Base-by-base conservation (phyloP, 2,888 invertebrate species). In the Gandaritis pyraliata region DNA sequence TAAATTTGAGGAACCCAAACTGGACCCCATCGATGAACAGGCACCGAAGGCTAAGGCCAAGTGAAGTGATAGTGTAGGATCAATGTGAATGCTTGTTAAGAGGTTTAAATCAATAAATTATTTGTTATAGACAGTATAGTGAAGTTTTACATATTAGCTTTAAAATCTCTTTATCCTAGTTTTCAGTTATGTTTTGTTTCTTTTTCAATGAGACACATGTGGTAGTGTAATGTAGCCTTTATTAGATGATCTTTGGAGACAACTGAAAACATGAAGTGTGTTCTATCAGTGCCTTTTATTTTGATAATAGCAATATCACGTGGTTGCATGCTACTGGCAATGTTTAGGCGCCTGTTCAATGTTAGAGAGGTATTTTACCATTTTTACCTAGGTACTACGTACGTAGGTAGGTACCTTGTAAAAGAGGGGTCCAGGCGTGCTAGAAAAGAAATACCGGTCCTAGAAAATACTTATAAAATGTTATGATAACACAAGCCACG, bases 1-100 rank as follows among this genome's bases (percentile, higher is more conserved):
- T 82, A 95, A 95, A 79, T 98, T 98, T 76, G 92, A 93, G 23
- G 97, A 96, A 65, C 95, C 95, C 51, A 93, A 93, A 73, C 83
- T 96, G 68, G 96, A 95, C 84, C 94, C 95, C 70, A 95, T 96
- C 71, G 92, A 94, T 72, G 88, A 91, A 61, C 86, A 82, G 63
- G 79, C 80, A 1, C 45, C 74, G 1, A 69, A 71, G 0, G 72
- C 78, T 39, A 83, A 71, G 0, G 72, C 78, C 41, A 83, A 89
- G 86, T 88, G 81, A 88, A 29, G 29, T 33, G 33, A 85, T 65
- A 67, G 57, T 71, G 62, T 69, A 62, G 63, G 54, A 49, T 49
- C 39, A 36, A 48, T 64, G 65, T 71, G 66, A 67, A 69, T 64
- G 68, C 64, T 65, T 66, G 66, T 65, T 66, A 65, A 65, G 66